Evolutionary conservation across 2,888 invertebrate species (phyloP).

Genomic region (Hecatera dysodea): DNA sequence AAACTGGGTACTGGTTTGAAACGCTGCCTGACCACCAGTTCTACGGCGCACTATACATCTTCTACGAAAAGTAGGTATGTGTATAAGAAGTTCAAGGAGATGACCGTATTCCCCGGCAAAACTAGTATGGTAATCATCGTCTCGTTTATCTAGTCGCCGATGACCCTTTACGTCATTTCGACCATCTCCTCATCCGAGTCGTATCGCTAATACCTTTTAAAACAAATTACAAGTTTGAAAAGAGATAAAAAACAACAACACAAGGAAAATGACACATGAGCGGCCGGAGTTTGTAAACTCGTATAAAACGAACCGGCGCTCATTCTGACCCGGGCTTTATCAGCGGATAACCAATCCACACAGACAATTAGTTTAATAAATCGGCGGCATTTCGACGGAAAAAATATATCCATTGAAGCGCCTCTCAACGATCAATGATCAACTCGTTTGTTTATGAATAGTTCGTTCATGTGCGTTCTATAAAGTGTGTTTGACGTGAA

Average conservation of each 20-base stretch:
- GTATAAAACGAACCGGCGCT: conserved; percentile 58
- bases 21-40: conserved; percentile 9
- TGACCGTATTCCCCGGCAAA: conserved; percentile 68
- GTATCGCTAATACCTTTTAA: conserved; percentile 51
- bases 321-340: conserved; percentile 51
- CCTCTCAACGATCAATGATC: conserved; percentile 13
- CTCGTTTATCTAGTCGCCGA: conserved; percentile 66
- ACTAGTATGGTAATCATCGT: conserved; percentile 70
- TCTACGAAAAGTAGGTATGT: conserved; percentile 35
- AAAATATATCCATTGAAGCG: conserved; percentile 23
- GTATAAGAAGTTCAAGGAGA: conserved; percentile 32
- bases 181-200: conserved; percentile 54
- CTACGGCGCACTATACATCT: not conserved
- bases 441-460: conserved; percentile 28
- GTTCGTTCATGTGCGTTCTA: conserved; percentile 18
- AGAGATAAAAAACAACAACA: conserved; percentile 61
- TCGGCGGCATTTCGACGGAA: conserved; percentile 18
- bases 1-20: conserved; percentile 31
- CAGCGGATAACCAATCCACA: conserved; percentile 49
- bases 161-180: conserved; percentile 62
- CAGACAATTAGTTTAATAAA: conserved; percentile 43
- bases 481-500: conserved; percentile 25
- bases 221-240: conserved; percentile 47
- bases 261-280: conserved; percentile 62
- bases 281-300: conserved; percentile 47